Evolutionary conservation across 1,140 invertebrate species (phyloP), one percentile per base, ranked within the genome.

Genomic region (Musca vetustissima): DNA sequence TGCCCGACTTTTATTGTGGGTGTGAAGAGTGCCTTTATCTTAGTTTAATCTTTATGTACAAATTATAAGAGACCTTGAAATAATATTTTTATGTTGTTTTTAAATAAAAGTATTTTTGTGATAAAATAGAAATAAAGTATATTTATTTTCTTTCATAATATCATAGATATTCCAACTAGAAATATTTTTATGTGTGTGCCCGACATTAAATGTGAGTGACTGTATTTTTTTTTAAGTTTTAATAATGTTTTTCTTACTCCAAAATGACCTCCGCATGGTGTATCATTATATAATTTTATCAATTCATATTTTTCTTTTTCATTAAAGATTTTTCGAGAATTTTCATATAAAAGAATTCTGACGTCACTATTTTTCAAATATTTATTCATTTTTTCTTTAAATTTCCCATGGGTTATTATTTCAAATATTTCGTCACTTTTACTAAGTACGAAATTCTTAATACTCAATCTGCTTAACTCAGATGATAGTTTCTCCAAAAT

Each of bases 221-320:
- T n/a, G n/a, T 67, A 67, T 36, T 53, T 53, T 32, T 67, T 49
- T 53, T 67, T 61, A 6, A 61, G 25, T 28, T 36, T 61, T 28
- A 8, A 19, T 61, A 28, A 22, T 17, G 19, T 22, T 36, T 25
- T 61, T 61, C 22, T 67, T n/a, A 67, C 1, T 36, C 64, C 61
- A 6, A 43, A 17, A 64, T 64, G 11, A 25, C 32, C 4, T 21
- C 14, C 25, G 19, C 24, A 36, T 47, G n/a, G 14, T 65, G 64
- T 47, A 22, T 36, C 14, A 47, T 65, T 1, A 17, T 65, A 43
- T 7, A 28, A 36, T 47, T 65, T 15, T 13, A 49, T 65, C 21
- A 47, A 49, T 65, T 21, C 17, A 17, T 43, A 21, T 47, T 49
- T 21, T 47, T 49, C 28, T 28, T 28, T 32, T 43, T 43, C 32